Evolutionary conservation across 2,797 vertebrate genomes (phyloP), one percentile per base, ranked within the genome.

Genomic region (Petrocephalus schoutedeni): DNA sequence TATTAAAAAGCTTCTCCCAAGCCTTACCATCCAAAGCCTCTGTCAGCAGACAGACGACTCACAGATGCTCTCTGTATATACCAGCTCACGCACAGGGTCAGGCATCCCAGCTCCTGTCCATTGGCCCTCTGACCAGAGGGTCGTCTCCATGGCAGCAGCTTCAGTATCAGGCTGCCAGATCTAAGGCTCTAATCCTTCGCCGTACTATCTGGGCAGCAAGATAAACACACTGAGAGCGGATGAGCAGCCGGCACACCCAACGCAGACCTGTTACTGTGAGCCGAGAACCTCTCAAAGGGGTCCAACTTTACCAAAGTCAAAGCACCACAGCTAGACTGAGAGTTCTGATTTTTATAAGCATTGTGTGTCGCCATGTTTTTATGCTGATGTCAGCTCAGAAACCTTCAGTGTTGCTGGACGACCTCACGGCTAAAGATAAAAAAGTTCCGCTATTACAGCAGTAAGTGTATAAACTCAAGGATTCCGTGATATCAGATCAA

Each of bases 81-180:
- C 19, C 2, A 36, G 74, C 74, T 80, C 74, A 23, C 12, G 28
- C 23, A 56, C 53, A 85, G 53, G 54, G 21, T 28, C 49, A 84
- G 10, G 28, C 56, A 85, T 85, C 56, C 36, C 32, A 57, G 51
- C 54, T 56, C 21, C 21, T 85, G 54, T 32, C 56, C n/a, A n/a
- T 54, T 21, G 53, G 10, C 28, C 23, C 53, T 14, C 14, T 10
- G 7, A 41, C 56, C 28, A 9, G 16, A 32, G 56, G 84, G 84
- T 86, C 84, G n/a, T 19, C 56, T 36, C 84, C 84, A 86, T 86
- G 84, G 56, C 56, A 8, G 36, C 56, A 32, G 9, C 54, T 21
- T 54, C 84, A 86, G 28, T 86, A 58, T 86, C 80, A 84, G 51
- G 51, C 80, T 54, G n/a, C 45, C 45, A 84, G 10, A 54, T 54